Base-by-base conservation (phyloP, 2,113 vertebrate genomes). In the Strix aluco region DNA sequence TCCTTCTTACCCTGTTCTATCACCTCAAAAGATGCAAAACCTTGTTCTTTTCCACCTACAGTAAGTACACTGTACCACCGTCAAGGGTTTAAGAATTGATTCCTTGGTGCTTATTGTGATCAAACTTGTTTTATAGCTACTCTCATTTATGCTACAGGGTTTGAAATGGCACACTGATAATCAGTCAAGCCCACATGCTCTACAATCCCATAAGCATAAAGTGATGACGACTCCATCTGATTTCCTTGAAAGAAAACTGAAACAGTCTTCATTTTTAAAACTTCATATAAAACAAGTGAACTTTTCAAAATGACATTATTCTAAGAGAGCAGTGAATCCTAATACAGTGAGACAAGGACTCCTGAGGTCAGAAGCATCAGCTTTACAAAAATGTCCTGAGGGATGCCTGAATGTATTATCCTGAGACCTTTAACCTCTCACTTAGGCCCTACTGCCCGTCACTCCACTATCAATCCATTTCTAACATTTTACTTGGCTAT, bases 401-500 rank as follows among this genome's bases (percentile, higher is more conserved):
- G 95, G 97, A 98, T 91, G 95, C 92, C 94, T 92, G 94, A 81
- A 91, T 96, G 70, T 96, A 96, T 97, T 97, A 97, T 96, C 96
- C 90, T 2, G 88, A 96, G 97, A 96, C 55, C 96, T 97, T 96
- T 97, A 95, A 97, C 97, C 97, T 97, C 90, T 91, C 90, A 70
- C 91, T 97, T 93, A 89, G 96, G 95, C 65, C 88, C 77, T 44
- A 81, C 92, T 97, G 94, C 90, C 96, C 94, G 15, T 97, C 97
- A 96, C 26, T 83, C 80, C 52, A 59, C 95, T 90, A 96, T 98
- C 97, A 98, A 97, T 98, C 97, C 86, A 93, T 97, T 98, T 94
- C 96, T 73, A 98, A 97, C 96, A 96, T 97, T 98, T 98, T 93
- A 97, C 93, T 97, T 97, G 91, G 86, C 97, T 97, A 90, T 92